These are phyloP conservation scores for Carollia perspicillata DNA, from an alignment of 2,113 vertebrate species.

Conservation along the genomic window DNA sequence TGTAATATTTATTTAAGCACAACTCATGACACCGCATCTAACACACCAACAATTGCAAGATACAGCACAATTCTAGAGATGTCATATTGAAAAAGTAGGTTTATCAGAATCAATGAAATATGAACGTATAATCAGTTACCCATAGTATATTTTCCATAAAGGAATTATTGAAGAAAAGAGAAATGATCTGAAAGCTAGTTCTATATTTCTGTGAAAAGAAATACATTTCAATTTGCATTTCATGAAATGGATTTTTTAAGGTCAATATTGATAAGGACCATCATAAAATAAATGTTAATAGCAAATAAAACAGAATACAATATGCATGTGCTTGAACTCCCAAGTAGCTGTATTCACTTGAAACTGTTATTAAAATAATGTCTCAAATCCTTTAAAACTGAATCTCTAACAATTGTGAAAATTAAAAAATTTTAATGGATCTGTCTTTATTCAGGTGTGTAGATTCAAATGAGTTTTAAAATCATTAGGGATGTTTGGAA, in stretches of 20 bases:
- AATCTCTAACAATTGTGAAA: neutral
- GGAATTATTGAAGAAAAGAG: neutral
- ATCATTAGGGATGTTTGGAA: constrained; percentile 15
- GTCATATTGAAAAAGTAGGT: constrained; percentile 5
- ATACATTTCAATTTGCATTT: neutral
- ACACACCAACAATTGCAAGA: neutral
- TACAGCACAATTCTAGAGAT: constrained; percentile 24
- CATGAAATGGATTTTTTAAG: constrained; percentile 18
- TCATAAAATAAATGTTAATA: constrained; percentile 42
- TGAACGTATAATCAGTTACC: neutral
- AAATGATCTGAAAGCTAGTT: neutral
- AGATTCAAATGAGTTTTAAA: neutral
- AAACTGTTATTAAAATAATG: neutral
- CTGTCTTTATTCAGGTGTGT: neutral
- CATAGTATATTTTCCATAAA: neutral
- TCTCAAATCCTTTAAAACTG: neutral
- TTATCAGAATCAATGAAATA: constrained; percentile 16
- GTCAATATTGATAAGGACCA: neutral
- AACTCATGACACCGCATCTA: neutral
- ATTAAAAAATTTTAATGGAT: neutral
- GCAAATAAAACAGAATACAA: constrained; percentile 20
- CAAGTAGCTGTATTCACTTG: constrained; percentile 9
- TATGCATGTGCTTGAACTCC: neutral
- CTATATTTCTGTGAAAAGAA: constrained; percentile 9
- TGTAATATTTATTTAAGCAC: constrained; percentile 46